Percentiles rank a stretch among this genome's conserved stretches.
Conservation (phyloP, 2,888 invertebrate genomes). For the Lottia gigantea region DNA sequence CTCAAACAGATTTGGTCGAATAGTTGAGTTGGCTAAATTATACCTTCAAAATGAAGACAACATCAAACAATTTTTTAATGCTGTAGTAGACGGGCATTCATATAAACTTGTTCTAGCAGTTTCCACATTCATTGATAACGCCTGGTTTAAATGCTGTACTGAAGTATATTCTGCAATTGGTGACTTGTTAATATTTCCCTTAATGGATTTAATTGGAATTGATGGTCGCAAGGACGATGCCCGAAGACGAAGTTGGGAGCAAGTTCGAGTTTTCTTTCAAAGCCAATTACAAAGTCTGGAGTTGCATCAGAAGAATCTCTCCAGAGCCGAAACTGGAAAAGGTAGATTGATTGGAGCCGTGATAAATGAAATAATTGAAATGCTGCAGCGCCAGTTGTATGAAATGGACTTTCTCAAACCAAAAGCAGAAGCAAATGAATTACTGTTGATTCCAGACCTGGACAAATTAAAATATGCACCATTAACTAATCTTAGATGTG, state of each 20-base stretch:
- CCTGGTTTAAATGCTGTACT: not conserved
- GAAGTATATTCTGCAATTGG: conserved; percentile 1
- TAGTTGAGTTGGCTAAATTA: not conserved
- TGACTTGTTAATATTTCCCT: not conserved
- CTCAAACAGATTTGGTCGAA: not conserved
- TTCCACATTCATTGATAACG: not conserved
- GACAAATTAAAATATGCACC: no score
- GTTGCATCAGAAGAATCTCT: no score
- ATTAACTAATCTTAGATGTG: no score
- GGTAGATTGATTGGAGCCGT: no score
- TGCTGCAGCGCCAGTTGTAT: no score
- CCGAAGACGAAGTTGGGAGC: not conserved
- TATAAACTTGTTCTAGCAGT: not conserved
- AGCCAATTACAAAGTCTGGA: no score
- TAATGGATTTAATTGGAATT: not conserved
- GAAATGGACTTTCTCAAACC: no score
- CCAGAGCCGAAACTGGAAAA: no score
- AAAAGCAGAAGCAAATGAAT: no score
- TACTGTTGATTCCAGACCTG: no score
- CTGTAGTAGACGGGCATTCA: not conserved
- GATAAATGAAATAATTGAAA: no score
- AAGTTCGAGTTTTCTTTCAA: not conserved
- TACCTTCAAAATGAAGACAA: not conserved
- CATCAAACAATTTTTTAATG: not conserved
- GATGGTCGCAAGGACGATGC: not conserved